These are phyloP conservation scores for Rhodophaea formosa DNA, from an alignment of 2,888 invertebrate species.

Conservation along the genomic window DNA sequence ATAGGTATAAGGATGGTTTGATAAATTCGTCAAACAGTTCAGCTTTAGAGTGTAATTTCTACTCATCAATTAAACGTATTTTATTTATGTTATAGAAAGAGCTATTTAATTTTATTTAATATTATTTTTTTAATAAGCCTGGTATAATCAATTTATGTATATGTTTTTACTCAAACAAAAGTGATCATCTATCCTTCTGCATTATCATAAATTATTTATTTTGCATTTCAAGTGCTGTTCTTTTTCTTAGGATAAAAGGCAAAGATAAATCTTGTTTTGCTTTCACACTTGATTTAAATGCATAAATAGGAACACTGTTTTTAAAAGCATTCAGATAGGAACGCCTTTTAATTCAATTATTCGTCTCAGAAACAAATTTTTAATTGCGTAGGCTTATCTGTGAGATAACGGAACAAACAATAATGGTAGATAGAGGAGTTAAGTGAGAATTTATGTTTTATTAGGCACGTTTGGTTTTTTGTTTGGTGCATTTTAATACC, in stretches of 20 bases:
- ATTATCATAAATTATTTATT: not conserved
- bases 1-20: too few relatives aligned
- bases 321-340: slow-evolving; percentile 33
- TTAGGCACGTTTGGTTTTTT: slow-evolving; percentile 23
- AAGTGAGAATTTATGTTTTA: slow-evolving; percentile 74
- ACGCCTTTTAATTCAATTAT: slow-evolving; percentile 38
- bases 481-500: slow-evolving; percentile 4
- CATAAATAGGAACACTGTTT: slow-evolving; percentile 26
- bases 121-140: too few relatives aligned
- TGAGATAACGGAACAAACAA: slow-evolving; percentile 66
- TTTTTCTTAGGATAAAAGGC: slow-evolving; percentile 16
- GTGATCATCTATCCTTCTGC: not conserved
- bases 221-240: not conserved
- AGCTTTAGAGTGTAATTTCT: too few relatives aligned
- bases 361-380: slow-evolving; percentile 55
- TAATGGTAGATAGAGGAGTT: slow-evolving; percentile 49
- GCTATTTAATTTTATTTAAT: too few relatives aligned
- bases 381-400: slow-evolving; percentile 61
- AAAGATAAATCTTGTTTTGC: slow-evolving; percentile 18
- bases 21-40: too few relatives aligned
- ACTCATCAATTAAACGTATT: too few relatives aligned
- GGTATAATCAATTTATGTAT: too few relatives aligned
- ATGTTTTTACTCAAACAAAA: too few relatives aligned
- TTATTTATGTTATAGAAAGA: too few relatives aligned
- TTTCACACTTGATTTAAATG: slow-evolving; percentile 19